phyloP scores from a whole-genome alignment of 1,140 invertebrate species.

The Arctopsyche grandis region DNA sequence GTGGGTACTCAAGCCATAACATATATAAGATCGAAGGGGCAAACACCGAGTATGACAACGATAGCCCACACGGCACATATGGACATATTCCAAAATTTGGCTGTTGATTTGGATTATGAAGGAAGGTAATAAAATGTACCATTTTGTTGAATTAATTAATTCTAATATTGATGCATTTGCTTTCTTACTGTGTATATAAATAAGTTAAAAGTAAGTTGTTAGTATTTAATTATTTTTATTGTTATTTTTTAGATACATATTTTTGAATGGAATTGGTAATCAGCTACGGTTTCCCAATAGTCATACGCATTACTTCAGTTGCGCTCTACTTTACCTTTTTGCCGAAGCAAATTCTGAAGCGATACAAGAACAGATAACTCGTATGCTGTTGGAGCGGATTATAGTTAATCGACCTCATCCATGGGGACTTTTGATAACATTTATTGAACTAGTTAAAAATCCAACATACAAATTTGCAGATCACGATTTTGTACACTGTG shows the following conservation, averaged over 20 bases:
- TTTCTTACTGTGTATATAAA: too few species aligned
- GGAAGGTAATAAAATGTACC: conserved; percentile 70
- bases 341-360: conserved; percentile 97
- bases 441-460: conserved; percentile 99
- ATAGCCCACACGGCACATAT: conserved; percentile 98
- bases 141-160: background rate
- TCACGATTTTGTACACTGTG: conserved; percentile 99
- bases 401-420: conserved; percentile 99
- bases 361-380: conserved; percentile 91
- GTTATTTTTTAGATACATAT: conserved; percentile 77
- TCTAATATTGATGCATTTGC: too few species aligned
- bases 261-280: conserved; percentile 98
- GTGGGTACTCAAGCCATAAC: conserved; percentile 96
- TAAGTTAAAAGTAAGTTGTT: too few species aligned
- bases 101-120: conserved; percentile 97
- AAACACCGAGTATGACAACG: conserved; percentile 93
- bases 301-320: conserved; percentile 99
- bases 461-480: conserved; percentile 99
- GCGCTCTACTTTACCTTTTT: conserved; percentile 95
- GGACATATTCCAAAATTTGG: conserved; percentile 99
- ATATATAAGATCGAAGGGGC: conserved; percentile 86
- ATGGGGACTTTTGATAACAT: conserved; percentile 98
- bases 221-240: background rate
- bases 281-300: conserved; percentile 98
- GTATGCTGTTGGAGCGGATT: conserved; percentile 94